Base-by-base conservation (phyloP, 2,888 invertebrate genomes). In the Dorcus parallelipipedus region DNA sequence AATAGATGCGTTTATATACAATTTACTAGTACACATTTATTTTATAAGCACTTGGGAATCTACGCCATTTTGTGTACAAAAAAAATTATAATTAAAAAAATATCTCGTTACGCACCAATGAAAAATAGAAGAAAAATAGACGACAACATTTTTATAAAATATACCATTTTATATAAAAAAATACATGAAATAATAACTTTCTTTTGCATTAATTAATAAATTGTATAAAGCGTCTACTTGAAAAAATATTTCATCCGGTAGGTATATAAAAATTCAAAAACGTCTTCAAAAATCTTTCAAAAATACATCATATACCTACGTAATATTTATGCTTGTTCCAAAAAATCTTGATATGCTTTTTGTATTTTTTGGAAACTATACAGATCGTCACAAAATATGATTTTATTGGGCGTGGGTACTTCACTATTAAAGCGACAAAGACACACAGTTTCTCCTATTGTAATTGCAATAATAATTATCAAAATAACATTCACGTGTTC, bases 361-460 rank as follows among this genome's bases (percentile, higher is more conserved):
- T 33, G 54, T 45, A 52, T 52, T 49, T 49, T 43, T 54, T 49
- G 49, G 40, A 49, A 41, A 56, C 51, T 45, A 49, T 51, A 56
- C 17, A 53, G 48, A 57, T 53, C 53, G 58, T 58, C 58, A 40
- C 42, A 47, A 54, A 54, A 49, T 45, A 26, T 33, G 26, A 33
- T 33, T 33, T 33, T 33, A 33, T 43, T 23, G 42, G 45, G 52
- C 45, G 63, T 58, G 59, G 68, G 64, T 63, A 67, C 63, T 64
- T 64, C 68, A 64, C 67, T 67, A 69, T 69, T 69, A 71, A 71
- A 73, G 71, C 72, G 70, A 70, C 71, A 65, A 67, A 69, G 68
- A 67, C 69, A 69, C 69, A 61, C 66, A 65, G 67, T 68, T 69
- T 64, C 66, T 63, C 63, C 56, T 52, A 56, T 64, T 64, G 60